phyloP scores from a whole-genome alignment of 2,888 invertebrate species.

The Epinotia nisella region DNA sequence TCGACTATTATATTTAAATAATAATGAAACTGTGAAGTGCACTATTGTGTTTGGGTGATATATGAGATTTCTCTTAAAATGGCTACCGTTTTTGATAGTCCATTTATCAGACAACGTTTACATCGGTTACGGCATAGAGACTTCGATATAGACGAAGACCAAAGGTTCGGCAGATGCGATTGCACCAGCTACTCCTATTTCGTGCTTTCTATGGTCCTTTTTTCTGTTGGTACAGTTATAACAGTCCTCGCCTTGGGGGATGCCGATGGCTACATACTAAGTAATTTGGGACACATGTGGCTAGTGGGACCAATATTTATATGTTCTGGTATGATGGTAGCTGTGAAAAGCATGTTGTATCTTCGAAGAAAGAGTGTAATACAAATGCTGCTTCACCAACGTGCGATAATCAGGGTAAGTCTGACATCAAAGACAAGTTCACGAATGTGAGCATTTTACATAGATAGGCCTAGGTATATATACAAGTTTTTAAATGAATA shows the following conservation, averaged over 20 bases:
- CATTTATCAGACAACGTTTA: constrained; percentile 85
- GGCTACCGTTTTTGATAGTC: constrained; percentile 87
- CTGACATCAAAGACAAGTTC: background rate
- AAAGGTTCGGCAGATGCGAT: constrained; percentile 87
- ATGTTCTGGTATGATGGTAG: constrained; percentile 88
- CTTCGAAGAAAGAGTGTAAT: constrained; percentile 87
- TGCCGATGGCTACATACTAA: constrained; percentile 85
- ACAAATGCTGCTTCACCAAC: constrained; percentile 86
- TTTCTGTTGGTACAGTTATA: constrained; percentile 86
- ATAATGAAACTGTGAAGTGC: constrained; percentile 51
- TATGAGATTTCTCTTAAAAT: constrained; percentile 64
- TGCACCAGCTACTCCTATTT: constrained; percentile 88
- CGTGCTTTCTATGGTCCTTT: constrained; percentile 85
- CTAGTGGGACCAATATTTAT: constrained; percentile 88
- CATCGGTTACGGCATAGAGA: constrained; percentile 85
- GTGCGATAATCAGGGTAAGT: constrained; percentile 86
- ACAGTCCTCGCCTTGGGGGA: constrained; percentile 87
- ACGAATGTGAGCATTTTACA: constrained; percentile 1
- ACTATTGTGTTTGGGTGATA: constrained; percentile 48
- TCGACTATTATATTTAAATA: constrained; percentile 23
- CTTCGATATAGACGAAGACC: constrained; percentile 85
- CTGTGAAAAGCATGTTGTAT: constrained; percentile 87
- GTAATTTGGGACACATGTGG: constrained; percentile 88
- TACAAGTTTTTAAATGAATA: background rate
- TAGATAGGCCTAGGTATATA: no score